These are phyloP conservation scores for Alcedo atthis DNA, from an alignment of 2,797 vertebrate species.

Conservation along the genomic window DNA sequence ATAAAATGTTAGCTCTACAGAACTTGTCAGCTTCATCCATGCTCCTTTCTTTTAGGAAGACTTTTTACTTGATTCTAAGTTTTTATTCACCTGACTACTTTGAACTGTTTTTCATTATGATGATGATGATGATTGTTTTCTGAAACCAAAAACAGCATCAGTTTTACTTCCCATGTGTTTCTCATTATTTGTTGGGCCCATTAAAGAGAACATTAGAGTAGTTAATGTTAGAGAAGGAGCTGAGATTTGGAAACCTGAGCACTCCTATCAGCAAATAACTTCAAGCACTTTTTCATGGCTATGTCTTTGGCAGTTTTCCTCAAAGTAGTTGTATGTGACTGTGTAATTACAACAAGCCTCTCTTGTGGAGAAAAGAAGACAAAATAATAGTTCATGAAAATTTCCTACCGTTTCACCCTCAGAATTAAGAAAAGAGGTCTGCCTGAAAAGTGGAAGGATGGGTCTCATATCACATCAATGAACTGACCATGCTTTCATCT, in stretches of 20 bases:
- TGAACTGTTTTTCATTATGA: not conserved
- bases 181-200: not conserved
- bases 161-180: slow-evolving; percentile 25
- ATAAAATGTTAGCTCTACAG: not conserved
- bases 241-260: not conserved
- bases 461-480: not conserved
- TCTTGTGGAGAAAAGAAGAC: not conserved
- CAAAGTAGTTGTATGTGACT: not conserved
- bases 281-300: not conserved
- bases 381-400: not conserved
- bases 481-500: not conserved
- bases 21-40: not conserved
- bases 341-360: not conserved
- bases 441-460: not conserved
- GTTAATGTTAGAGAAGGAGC: not conserved
- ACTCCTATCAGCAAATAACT: slow-evolving; percentile 13
- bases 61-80: not conserved
- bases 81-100: not conserved
- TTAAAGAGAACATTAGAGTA: not conserved
- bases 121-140: not conserved
- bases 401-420: not conserved
- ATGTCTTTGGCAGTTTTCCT: not conserved
- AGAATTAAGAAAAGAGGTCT: not conserved
- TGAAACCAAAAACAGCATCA: not conserved
- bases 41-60: not conserved